phyloP scores from a whole-genome alignment of 2,888 invertebrate species.

The Tineola bisselliella region DNA sequence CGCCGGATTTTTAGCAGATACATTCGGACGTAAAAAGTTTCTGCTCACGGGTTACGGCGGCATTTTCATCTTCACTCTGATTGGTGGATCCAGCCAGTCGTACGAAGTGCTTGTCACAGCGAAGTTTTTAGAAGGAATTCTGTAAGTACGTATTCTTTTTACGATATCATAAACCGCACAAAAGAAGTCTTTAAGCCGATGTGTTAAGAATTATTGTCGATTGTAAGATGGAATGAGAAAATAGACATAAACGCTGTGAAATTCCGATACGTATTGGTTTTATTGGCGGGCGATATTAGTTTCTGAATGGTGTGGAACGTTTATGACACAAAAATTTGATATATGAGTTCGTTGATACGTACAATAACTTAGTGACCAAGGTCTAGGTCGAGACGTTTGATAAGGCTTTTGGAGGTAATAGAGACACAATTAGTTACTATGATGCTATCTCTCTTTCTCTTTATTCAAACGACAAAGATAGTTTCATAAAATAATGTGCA shows the following conservation, averaged over 20 bases:
- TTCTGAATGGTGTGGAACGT: too few relatives aligned
- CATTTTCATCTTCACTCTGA: constrained; percentile 31
- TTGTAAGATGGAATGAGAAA: not conserved
- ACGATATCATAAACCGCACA: not conserved
- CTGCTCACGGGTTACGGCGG: constrained; percentile 33
- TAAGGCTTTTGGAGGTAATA: too few relatives aligned
- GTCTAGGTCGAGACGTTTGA: too few relatives aligned
- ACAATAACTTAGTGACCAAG: too few relatives aligned
- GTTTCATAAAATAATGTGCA: too few relatives aligned
- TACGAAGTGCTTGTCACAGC: constrained; percentile 34
- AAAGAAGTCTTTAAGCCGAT: not conserved
- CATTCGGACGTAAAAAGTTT: constrained; percentile 47
- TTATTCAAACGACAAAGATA: too few relatives aligned
- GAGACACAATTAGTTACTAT: too few relatives aligned
- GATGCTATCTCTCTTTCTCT: too few relatives aligned
- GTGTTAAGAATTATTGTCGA: not conserved
- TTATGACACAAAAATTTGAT: too few relatives aligned
- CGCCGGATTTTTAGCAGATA: constrained; percentile 46
- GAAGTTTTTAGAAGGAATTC: constrained; percentile 44
- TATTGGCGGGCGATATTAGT: too few relatives aligned
- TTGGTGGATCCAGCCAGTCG: constrained; percentile 38
- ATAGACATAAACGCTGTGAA: not conserved
- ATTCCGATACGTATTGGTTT: too few relatives aligned
- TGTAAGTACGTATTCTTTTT: constrained; percentile 33
- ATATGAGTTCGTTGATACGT: too few relatives aligned